phyloP scores from a whole-genome alignment of 2,888 invertebrate species.

The Oithona nana region DNA sequence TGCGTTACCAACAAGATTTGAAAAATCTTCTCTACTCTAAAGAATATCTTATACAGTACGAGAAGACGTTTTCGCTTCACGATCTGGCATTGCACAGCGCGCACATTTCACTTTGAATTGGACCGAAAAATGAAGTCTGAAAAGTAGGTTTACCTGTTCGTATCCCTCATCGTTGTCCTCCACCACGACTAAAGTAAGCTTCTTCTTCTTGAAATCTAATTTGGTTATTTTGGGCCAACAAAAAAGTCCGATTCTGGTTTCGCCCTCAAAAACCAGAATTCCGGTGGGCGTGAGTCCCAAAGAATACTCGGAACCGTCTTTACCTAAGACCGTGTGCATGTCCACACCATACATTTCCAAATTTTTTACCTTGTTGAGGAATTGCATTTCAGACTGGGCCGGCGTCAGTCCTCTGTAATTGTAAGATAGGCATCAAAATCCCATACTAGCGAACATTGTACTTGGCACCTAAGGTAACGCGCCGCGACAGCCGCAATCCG shows the following conservation, averaged over 20 bases:
- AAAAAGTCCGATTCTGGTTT: slow-evolving; percentile 90
- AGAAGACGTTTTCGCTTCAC: too few species aligned
- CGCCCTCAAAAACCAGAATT: slow-evolving; percentile 89
- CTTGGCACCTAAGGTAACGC: too few species aligned
- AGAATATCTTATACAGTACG: too few species aligned
- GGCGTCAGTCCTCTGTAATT: slow-evolving; percentile 54
- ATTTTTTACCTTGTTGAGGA: slow-evolving; percentile 89
- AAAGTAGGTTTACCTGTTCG: slow-evolving; percentile 55
- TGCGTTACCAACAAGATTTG: too few species aligned
- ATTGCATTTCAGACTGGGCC: slow-evolving; percentile 85
- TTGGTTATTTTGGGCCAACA: slow-evolving; percentile 98
- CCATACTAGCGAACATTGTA: too few species aligned
- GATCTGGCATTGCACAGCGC: too few species aligned
- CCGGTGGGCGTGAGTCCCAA: slow-evolving; percentile 95
- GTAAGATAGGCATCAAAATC: background rate
- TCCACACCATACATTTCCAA: slow-evolving; percentile 98
- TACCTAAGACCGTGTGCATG: slow-evolving; percentile 89
- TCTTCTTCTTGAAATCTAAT: slow-evolving; percentile 93
- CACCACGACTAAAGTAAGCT: slow-evolving; percentile 84
- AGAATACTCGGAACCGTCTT: slow-evolving; percentile 55
- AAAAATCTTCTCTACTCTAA: too few species aligned
- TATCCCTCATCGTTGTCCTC: slow-evolving; percentile 94
- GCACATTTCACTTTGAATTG: too few species aligned
- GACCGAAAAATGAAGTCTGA: too few species aligned
- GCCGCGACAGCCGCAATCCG: too few species aligned